phyloP scores from a whole-genome alignment of 2,888 invertebrate genomes.

The Heterodera filipjevi region DNA sequence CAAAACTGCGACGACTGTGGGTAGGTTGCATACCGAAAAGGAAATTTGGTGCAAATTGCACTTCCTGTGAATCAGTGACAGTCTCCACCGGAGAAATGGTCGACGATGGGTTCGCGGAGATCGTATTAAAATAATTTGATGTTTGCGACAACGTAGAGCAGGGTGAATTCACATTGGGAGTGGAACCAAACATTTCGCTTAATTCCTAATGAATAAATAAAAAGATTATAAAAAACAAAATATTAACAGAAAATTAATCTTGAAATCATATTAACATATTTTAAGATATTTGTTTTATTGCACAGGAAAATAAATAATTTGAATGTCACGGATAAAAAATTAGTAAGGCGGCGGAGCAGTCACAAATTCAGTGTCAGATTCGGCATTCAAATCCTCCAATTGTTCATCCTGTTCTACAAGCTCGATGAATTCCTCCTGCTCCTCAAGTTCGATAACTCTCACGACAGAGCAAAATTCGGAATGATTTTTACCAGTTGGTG shows the following conservation, averaged over 20 bases:
- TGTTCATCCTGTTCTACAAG: neutral
- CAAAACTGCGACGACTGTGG: slow-evolving; percentile 36
- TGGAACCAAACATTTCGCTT: slow-evolving; percentile 1
- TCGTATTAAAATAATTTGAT: neutral
- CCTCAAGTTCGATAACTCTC: neutral
- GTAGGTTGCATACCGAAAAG: slow-evolving; percentile 40
- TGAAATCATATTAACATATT: no score
- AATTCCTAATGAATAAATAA: no score
- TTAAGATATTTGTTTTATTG: no score
- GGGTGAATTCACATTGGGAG: neutral
- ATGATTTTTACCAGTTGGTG: neutral
- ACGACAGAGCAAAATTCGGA: neutral
- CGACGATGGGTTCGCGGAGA: neutral
- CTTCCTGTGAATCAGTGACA: slow-evolving; percentile 11
- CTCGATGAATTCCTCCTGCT: neutral
- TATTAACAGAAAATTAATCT: neutral
- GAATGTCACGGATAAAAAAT: neutral
- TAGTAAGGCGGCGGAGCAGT: neutral
- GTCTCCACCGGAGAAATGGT: neutral
- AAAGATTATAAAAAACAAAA: neutral
- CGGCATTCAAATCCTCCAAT: neutral
- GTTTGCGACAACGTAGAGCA: slow-evolving; percentile 1
- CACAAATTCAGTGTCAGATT: neutral
- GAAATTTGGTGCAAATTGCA: slow-evolving; percentile 38
- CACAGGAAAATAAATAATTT: neutral